Conservation (phyloP, 1,140 invertebrate species). For the Pseudobourletiella spinata region DNA sequence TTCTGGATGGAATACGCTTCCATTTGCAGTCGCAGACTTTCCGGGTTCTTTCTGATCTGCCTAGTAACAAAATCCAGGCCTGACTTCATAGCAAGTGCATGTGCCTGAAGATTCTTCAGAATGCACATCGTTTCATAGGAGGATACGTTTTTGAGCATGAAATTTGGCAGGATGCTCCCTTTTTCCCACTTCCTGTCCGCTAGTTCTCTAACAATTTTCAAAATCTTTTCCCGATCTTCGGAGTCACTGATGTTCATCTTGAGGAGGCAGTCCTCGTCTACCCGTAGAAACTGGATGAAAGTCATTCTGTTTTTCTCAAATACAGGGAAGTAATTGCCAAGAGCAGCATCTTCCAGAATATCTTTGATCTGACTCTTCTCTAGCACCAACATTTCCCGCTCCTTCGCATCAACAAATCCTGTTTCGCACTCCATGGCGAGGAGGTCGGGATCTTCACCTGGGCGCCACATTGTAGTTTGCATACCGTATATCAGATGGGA, state of each 20-base stretch:
- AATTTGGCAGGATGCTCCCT: not conserved
- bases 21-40: not conserved
- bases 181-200: not conserved
- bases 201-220: not conserved
- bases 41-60: not conserved
- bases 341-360: not conserved
- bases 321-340: not conserved
- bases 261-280: not conserved
- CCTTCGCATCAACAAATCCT: not conserved
- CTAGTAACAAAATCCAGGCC: not conserved
- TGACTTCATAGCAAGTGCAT: not conserved
- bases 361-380: not conserved
- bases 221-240: not conserved
- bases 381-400: not conserved
- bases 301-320: not conserved
- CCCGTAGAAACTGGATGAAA: not conserved
- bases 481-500: not conserved
- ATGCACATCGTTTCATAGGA: not conserved
- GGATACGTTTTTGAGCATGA: not conserved
- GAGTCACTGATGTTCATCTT: not conserved
- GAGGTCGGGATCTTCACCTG: not conserved
- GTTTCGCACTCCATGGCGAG: not conserved
- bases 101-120: not conserved
- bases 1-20: not conserved
- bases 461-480: not conserved